phyloP scores from a whole-genome alignment of 2,888 invertebrate species.

The Diarsia dahlii region DNA sequence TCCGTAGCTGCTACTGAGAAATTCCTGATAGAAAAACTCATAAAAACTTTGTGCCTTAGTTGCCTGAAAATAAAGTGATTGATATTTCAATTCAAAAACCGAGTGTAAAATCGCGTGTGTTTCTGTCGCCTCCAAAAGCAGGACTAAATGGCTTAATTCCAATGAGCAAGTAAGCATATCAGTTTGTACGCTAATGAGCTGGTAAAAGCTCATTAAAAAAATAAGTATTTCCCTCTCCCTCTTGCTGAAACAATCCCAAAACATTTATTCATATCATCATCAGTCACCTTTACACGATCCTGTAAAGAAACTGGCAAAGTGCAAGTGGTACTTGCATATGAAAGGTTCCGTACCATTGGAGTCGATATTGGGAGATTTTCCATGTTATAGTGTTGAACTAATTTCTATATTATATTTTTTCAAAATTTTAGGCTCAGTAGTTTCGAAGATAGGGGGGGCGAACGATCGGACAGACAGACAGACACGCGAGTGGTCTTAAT shows the following conservation, averaged over 20 bases:
- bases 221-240: neutral
- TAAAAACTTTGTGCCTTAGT: neutral
- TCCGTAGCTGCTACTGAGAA: too few species aligned
- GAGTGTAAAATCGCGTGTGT: neutral
- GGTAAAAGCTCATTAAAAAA: neutral
- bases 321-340: too few species aligned
- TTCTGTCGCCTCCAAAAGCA: neutral
- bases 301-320: neutral
- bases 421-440: too few species aligned
- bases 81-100: neutral
- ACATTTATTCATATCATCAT: constrained; percentile 11
- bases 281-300: constrained; percentile 16
- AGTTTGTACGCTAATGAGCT: neutral
- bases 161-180: neutral
- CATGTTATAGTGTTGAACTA: too few species aligned
- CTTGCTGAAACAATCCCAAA: neutral
- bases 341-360: too few species aligned
- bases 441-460: too few species aligned
- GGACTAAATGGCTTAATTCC: neutral
- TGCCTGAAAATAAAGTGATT: neutral
- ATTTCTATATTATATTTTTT: too few species aligned
- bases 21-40: too few species aligned
- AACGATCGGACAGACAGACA: too few species aligned
- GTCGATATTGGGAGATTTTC: too few species aligned
- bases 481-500: too few species aligned